These are phyloP conservation scores for Atopsyche davidsoni DNA, from an alignment of 1,140 invertebrate genomes.

Conservation along the genomic window DNA sequence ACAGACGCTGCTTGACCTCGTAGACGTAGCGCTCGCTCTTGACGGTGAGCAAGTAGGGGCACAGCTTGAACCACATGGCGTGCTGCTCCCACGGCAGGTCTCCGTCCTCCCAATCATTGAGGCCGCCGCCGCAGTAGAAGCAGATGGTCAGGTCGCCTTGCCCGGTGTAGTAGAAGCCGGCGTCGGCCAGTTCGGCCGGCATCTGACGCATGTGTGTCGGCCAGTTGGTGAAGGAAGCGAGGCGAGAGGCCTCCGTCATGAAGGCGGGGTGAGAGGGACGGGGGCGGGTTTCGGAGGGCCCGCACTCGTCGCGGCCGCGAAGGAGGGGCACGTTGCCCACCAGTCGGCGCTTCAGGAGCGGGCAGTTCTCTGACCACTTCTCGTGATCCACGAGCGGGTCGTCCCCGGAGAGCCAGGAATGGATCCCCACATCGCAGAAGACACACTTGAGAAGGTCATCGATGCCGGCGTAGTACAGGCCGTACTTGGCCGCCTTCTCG, in stretches of 20 bases:
- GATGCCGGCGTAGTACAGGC: conserved; percentile 72
- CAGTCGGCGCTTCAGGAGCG: conserved; percentile 57
- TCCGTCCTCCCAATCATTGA: conserved; percentile 79
- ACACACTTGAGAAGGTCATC: conserved; percentile 73
- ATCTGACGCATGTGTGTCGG: conserved; percentile 67
- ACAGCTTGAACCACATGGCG: conserved; percentile 76
- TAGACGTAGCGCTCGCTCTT: conserved; percentile 68
- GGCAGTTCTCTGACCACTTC: conserved; percentile 70
- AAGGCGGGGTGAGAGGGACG: conserved; percentile 50
- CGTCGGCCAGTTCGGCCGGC: conserved; percentile 70
- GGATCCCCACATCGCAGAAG: conserved; percentile 78
- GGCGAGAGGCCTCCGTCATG: conserved; percentile 56
- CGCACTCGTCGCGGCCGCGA: conserved; percentile 58
- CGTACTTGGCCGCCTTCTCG: conserved; percentile 56
- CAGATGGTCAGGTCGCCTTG: conserved; percentile 78
- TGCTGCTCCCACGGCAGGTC: conserved; percentile 88
- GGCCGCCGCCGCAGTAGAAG: conserved; percentile 78
- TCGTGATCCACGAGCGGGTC: conserved; percentile 75
- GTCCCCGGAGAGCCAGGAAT: conserved; percentile 73
- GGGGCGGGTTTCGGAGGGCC: conserved; percentile 34
- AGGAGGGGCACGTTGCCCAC: conserved; percentile 58
- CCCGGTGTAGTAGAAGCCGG: conserved; percentile 88
- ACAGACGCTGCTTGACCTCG: no score
- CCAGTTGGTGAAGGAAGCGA: conserved; percentile 69
- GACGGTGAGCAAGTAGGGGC: conserved; percentile 64